Base-by-base conservation (phyloP, 2,888 invertebrate species). In the Nemotelus nigrinus region DNA sequence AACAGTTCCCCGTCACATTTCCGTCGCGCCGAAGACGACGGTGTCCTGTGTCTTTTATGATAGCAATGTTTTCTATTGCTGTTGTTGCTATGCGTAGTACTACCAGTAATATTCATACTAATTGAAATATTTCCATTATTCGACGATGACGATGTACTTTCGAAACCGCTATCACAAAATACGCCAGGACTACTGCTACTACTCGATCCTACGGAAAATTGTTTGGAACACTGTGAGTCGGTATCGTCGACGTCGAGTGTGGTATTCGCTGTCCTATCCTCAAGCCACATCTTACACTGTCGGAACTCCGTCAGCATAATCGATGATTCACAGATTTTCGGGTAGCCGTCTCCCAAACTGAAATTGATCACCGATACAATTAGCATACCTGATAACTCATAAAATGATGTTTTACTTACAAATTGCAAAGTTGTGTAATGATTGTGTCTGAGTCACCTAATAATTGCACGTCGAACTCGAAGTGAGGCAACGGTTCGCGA, bases 391-490 rank as follows among this genome's bases (percentile, higher is more conserved):
- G n/a, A n/a, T n/a, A n/a, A n/a, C n/a, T n/a, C n/a, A n/a, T n/a
- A n/a, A n/a, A n/a, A n/a, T n/a, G n/a, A n/a, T n/a, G n/a, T n/a
- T n/a, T 50, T 50, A 89, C 89, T 89, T 87, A 91, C 91, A 91
- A 88, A 82, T 90, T 90, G 85, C 93, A 93, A 25, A 95, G 86
- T 82, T 94, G 93, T 86, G 93, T 91, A 72, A 95, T 91, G 78
- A 95, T 93, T 39, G 92, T 90, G 86, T 95, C 95, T 77, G 93
- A 93, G 86, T 96, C 95, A 3, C 96, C 96, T 47, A 96, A 88
- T 6, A 97, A 88, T 85, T 96, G 95, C 55, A 97, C 93, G 87
- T 97, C 96, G 85, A 96, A 96, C 82, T 92, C 93, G 70, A 93
- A 88, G 85, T 95, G 93, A 60, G 91, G 90, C 81, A 97, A 88